phyloP scores from a whole-genome alignment of 2,888 invertebrate genomes.

The Brachypalpus laphriformis region DNA sequence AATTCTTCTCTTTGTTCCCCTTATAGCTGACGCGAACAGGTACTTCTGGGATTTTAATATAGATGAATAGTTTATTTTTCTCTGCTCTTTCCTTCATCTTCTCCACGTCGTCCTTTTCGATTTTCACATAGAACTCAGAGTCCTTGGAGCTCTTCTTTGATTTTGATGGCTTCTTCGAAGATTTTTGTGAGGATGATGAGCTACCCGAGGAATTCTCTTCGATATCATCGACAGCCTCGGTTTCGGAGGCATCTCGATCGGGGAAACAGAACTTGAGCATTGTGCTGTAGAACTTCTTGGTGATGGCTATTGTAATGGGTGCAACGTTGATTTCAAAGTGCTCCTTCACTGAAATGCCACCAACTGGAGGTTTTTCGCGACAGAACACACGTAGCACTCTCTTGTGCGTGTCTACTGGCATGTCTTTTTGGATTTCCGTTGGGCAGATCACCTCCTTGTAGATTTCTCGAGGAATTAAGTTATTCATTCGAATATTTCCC shows the following conservation, averaged over 20 bases:
- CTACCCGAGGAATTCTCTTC: constrained; percentile 84
- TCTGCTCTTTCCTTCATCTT: constrained; percentile 95
- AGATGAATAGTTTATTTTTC: constrained; percentile 98
- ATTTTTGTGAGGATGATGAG: constrained; percentile 84
- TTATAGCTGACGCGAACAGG: constrained; percentile 96
- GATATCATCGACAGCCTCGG: constrained; percentile 85
- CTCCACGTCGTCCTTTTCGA: constrained; percentile 97
- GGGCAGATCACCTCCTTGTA: constrained; percentile 95
- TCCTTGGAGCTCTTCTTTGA: constrained; percentile 87
- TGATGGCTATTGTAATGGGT: constrained; percentile 95
- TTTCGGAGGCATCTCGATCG: constrained; percentile 93
- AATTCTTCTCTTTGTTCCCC: constrained; percentile 99
- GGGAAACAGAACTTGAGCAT: constrained; percentile 99
- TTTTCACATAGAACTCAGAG: constrained; percentile 94
- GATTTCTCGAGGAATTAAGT: constrained; percentile 95
- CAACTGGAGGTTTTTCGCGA: constrained; percentile 97
- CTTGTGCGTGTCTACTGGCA: constrained; percentile 93
- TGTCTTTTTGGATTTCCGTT: constrained; percentile 90
- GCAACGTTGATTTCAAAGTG: constrained; percentile 99
- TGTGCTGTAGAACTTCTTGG: constrained; percentile 98
- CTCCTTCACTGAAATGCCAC: constrained; percentile 99
- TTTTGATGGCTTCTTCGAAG: constrained; percentile 79
- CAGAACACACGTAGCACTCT: constrained; percentile 97
- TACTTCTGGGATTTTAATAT: constrained; percentile 99
- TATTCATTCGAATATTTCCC: constrained; percentile 97